These are phyloP conservation scores for Phymorhynchus buccinoides DNA, from an alignment of 1,140 invertebrate genomes.

Conservation along the genomic window DNA sequence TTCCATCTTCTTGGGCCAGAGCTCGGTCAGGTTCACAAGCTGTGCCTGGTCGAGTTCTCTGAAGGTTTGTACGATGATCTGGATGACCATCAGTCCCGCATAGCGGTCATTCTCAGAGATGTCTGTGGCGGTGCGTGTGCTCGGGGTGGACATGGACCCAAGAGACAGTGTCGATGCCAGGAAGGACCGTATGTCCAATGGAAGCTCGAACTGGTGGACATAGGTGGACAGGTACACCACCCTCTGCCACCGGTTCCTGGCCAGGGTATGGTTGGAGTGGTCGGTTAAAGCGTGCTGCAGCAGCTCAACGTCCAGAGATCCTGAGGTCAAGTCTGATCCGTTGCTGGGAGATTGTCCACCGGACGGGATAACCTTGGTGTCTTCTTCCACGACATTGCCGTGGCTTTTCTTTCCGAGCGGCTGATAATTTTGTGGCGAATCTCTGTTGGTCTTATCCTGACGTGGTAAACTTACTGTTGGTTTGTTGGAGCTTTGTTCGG, in stretches of 20 bases:
- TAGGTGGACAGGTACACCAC: neutral
- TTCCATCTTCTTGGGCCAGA: neutral
- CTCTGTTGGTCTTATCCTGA: neutral
- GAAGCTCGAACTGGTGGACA: neutral
- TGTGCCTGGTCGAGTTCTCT: neutral
- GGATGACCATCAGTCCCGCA: neutral
- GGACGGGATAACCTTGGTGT: neutral
- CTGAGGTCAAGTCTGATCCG: neutral
- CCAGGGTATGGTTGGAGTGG: neutral
- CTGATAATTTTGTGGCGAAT: neutral
- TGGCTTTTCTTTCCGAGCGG: neutral
- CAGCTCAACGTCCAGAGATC: neutral
- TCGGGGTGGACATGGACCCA: neutral
- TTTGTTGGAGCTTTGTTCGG: neutral
- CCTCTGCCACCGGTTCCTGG: neutral
- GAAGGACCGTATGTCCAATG: neutral
- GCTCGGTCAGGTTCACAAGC: neutral
- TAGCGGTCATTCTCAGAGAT: neutral
- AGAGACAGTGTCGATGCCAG: neutral
- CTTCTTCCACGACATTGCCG: neutral
- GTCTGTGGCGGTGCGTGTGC: neutral
- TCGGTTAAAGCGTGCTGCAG: neutral
- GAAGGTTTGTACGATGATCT: neutral
- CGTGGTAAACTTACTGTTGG: neutral
- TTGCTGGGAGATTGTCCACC: neutral